Base-by-base conservation (phyloP, 2,888 invertebrate species). In the Hyppa rectilinea region DNA sequence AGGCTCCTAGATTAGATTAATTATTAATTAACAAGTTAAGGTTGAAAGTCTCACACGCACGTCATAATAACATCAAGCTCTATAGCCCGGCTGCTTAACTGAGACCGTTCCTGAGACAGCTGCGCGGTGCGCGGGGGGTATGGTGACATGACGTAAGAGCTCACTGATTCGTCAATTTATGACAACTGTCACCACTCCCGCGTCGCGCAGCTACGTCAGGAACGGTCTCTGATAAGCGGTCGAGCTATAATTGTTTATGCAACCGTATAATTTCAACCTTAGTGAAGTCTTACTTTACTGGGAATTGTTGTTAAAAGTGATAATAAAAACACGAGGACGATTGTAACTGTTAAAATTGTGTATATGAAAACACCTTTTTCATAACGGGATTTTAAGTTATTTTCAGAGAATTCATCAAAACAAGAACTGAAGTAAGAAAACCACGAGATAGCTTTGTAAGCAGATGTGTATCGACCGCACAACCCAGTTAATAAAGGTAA, bases 401-500 rank as follows among this genome's bases (percentile, higher is more conserved):
- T 68, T 53, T n/a, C 12, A n/a, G 17, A 68, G 4, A 43, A 34
- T n/a, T 17, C 1, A 29, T n/a, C 2, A 5, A 6, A 58, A 49
- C 6, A 55, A 29, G 14, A 38, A 31, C 12, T 4, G 6, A 45
- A 52, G 34, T 2, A 49, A 2, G 4, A 20, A 73, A 60, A 12
- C 7, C 29, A 73, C 29, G 36, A 12, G 14, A 17, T 6, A 17
- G 29, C 23, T 40, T 17, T 43, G 0, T 29, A 34, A 47, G 26
- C 12, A 66, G 17, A 36, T 43, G 12, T 43, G 43, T 55, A 53
- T 53, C 49, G 34, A 80, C 63, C 38, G 4, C 53, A 52, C 26
- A 29, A 29, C 38, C 53, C 52, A 62, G 58, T 40, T 50, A 53
- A 49, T 75, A 58, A 53, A 55, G 52, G 38, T 81, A 59, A 75